Conservation (phyloP, 2,888 invertebrate genomes). For the Nymphalis c-album region DNA sequence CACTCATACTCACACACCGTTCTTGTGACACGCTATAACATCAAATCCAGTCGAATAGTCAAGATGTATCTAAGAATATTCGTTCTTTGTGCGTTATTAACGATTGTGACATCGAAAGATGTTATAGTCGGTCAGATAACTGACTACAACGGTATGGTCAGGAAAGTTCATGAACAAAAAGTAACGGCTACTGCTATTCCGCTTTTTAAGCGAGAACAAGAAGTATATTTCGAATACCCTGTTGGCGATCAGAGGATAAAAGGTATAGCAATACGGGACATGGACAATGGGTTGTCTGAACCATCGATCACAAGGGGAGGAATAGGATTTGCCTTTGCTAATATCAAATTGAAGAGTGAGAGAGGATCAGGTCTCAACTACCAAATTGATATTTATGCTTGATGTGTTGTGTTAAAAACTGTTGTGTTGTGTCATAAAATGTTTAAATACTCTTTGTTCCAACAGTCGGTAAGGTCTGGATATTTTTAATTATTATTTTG, state of each 20-base stretch:
- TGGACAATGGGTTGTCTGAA: slow-evolving; percentile 65
- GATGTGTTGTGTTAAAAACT: slow-evolving; percentile 27
- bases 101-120: slow-evolving; percentile 50
- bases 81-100: slow-evolving; percentile 41
- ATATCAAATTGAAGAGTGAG: slow-evolving; percentile 71
- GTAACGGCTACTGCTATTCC: slow-evolving; percentile 53
- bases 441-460: not conserved
- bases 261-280: slow-evolving; percentile 69
- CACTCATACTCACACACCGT: not conserved
- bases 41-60: slow-evolving; percentile 24
- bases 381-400: slow-evolving; percentile 69
- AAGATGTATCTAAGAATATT: slow-evolving; percentile 37
- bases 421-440: not conserved
- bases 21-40: slow-evolving; percentile 17
- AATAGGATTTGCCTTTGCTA: slow-evolving; percentile 62
- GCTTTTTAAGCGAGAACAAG: slow-evolving; percentile 58
- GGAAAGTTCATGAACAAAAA: slow-evolving; percentile 56
- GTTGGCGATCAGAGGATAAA: slow-evolving; percentile 63
- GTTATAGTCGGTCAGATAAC: slow-evolving; percentile 64
- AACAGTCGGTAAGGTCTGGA: not conserved
- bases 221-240: slow-evolving; percentile 58
- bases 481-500: not conserved
- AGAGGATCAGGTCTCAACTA: slow-evolving; percentile 65
- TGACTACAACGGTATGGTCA: slow-evolving; percentile 54
- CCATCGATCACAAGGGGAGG: slow-evolving; percentile 70